Base-by-base conservation (phyloP, 2,113 vertebrate genomes). In the Anser brachyrhynchus region DNA sequence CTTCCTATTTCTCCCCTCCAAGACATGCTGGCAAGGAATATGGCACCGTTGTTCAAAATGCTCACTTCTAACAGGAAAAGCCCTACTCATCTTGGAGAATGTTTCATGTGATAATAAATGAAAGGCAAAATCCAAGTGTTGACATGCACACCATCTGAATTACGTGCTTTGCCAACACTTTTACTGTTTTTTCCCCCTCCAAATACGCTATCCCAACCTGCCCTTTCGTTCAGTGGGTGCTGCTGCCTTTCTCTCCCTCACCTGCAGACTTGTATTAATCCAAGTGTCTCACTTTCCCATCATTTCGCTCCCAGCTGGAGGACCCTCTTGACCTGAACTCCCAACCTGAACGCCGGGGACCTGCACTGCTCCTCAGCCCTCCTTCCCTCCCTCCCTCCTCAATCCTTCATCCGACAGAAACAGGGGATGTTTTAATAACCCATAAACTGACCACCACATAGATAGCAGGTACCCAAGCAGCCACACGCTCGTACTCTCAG, bases 271-370 rank as follows among this genome's bases (percentile, higher is more conserved):
- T 31, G 19, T 20, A 52, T 10, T 29, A 37, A 49, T 4, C 29
- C 7, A 33, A 61, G 37, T 5, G 19, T 23, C 72, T 46, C 28
- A 75, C 7, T 46, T 70, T 6, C 0, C 0, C 23, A 37, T 10
- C 18, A 18, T 69, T 58, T 72, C 14, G 16, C 28, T 72, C 31
- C 26, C 73, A 71, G 9, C 7, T 37, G 33, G 13, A 87, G 7
- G 11, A 58, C 20, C 4, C 13, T 14, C 23, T 67, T 17, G 64
- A 29, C 29, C 46, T 66, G 35, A 75, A 62, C 16, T 59, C 29
- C 57, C 46, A 66, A 1, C 13, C 1, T 4, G 9, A 46, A 58
- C 0, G 7, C 28, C 9, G 6, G 26, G 8, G 20, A 35, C 18
- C 49, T 62, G 31, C 13, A 39, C 39, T 39, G 39, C 39, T 84